Evolutionary conservation across 1,140 invertebrate species (phyloP), one percentile per base, ranked within the genome.

Genomic region (Leptoteleia sp.): DNA sequence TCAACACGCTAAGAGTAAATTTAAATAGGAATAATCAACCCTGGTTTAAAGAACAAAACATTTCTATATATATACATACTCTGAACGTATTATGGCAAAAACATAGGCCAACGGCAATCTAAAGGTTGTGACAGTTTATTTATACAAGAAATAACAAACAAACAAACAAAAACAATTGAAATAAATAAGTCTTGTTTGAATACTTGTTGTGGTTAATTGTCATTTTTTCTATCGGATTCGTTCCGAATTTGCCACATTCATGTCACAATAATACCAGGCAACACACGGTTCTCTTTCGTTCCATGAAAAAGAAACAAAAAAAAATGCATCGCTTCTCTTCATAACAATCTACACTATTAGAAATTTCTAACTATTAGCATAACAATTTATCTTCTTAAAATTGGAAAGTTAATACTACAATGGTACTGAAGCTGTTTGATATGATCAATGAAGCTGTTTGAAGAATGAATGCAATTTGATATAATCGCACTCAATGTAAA

Each of bases 101-200:
- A 70, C 12, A 17, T 72, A 54, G 57, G 47, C 55, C 57, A 33
- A 59, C 65, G 54, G 45, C 45, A 62, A 54, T 72, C 48, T 54
- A 38, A 62, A 71, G 68, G 45, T 45, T 15, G 29, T 55, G 47
- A 50, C 43, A 35, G 61, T 52, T 25, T n/a, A n/a, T n/a, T n/a
- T n/a, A n/a, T n/a, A n/a, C n/a, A 33, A 17, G 7, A 47, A 27
- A 57, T 31, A 27, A 50, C 8, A 50, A 33, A 31, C 15, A n/a
- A 54, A 67, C 7, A 2, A 38, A 33, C 15, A 17, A 31, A 2
- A 38, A 33, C 15, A 17, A 31, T 13, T n/a, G 15, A 55, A 50
- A 40, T 59, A 59, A 57, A 15, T 17, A 68, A 67, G 7, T 54
- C 35, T 50, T 47, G 8, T 42, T 52, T 40, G 22, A 68, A 55